Conservation (phyloP, 2,113 vertebrate species). For the Micronycteris hirsuta region DNA sequence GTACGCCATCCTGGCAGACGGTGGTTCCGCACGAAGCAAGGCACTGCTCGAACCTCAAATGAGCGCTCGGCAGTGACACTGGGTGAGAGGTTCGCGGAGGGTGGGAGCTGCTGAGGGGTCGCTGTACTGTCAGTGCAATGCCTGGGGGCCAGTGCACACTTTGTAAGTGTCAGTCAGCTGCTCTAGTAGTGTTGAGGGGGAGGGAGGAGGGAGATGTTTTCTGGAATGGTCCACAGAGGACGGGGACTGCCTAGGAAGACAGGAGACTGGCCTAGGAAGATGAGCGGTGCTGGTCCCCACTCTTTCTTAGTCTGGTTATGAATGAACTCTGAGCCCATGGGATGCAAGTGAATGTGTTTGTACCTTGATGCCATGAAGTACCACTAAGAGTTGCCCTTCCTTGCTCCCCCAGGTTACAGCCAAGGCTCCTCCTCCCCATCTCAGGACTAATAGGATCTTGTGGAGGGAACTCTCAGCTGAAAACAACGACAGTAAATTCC, state of each 20-base stretch:
- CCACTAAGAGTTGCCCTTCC: neutral
- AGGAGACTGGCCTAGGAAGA: neutral
- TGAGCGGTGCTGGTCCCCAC: neutral
- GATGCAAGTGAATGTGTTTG: neutral
- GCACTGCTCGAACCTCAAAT: neutral
- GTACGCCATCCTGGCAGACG: neutral
- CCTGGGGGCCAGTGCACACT: neutral
- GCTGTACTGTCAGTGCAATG: neutral
- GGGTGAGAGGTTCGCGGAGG: neutral
- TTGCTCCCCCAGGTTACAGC: neutral
- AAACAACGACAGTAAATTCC: neutral
- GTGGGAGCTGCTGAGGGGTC: neutral
- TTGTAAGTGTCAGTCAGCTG: neutral
- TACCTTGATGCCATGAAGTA: neutral
- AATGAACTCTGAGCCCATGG: neutral
- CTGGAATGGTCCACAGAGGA: neutral
- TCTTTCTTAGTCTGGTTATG: neutral
- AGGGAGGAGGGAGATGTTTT: too few species aligned
- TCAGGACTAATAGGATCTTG: neutral
- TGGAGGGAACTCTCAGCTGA: neutral
- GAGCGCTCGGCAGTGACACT: too few species aligned
- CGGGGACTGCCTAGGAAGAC: too few species aligned
- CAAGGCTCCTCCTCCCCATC: neutral
- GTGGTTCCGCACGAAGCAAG: neutral
- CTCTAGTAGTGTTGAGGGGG: fast-evolving